Conservation (phyloP, 1,140 invertebrate genomes). For the Lepidurus arcticus region DNA sequence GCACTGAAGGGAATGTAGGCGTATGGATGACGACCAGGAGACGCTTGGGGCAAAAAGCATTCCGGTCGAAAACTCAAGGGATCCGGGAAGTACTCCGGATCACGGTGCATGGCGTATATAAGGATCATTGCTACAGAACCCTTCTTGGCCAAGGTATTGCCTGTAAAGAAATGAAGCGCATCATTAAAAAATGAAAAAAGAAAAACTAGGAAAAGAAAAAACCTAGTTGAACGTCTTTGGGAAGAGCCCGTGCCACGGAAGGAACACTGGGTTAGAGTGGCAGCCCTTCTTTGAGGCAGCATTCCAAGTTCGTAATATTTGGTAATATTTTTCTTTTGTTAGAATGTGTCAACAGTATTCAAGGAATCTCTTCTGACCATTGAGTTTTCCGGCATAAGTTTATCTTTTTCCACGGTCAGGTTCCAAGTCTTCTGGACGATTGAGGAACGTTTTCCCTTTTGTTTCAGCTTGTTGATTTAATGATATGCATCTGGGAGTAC, state of each 20-base stretch:
- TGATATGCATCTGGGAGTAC: too few relatives aligned
- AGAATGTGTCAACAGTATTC: too few relatives aligned
- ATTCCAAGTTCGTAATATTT: too few relatives aligned
- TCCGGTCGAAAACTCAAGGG: constrained; percentile 70
- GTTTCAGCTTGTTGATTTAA: too few relatives aligned
- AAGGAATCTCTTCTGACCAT: too few relatives aligned
- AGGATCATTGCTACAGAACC: constrained; percentile 42
- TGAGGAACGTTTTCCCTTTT: too few relatives aligned
- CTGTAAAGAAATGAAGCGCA: constrained; percentile 38
- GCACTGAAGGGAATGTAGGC: constrained; percentile 78
- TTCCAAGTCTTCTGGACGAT: too few relatives aligned
- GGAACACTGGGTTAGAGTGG: constrained; percentile 60
- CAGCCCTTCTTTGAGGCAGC: constrained; percentile 57
- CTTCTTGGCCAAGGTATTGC: constrained; percentile 30
- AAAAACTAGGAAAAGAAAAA: constrained; percentile 20
- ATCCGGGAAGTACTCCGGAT: constrained; percentile 63
- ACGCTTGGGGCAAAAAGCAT: constrained; percentile 58
- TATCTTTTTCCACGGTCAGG: too few relatives aligned
- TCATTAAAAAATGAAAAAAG: background rate
- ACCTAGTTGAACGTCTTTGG: constrained; percentile 46
- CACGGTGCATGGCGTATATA: constrained; percentile 57
- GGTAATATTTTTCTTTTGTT: too few relatives aligned
- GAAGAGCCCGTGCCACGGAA: constrained; percentile 47
- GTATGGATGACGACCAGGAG: constrained; percentile 49
- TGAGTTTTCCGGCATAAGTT: too few relatives aligned